phyloP scores from a whole-genome alignment of 30 jellyfish, hydroid and myxozoan species.

The Clytia hemisphaerica region DNA sequence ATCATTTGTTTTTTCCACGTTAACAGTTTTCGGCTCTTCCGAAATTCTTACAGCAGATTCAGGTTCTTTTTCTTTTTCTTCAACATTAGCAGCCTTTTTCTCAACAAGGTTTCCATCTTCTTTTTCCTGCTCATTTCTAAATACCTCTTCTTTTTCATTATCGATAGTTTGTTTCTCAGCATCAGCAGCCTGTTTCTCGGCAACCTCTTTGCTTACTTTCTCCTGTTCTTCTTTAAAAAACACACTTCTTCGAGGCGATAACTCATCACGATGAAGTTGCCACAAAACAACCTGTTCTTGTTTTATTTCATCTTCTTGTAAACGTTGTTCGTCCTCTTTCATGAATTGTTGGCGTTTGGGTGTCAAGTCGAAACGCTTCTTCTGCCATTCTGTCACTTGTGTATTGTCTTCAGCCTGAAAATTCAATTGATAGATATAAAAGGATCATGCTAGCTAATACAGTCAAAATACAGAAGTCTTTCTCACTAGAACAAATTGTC shows the following conservation, averaged over 20 bases:
- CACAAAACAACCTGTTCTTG: not conserved
- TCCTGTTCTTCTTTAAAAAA: not conserved
- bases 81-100: too few relatives aligned
- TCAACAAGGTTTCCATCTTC: too few relatives aligned
- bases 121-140: too few relatives aligned
- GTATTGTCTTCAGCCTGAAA: too few relatives aligned
- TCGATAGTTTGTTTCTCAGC: not conserved
- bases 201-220: not conserved
- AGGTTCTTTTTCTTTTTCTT: too few relatives aligned
- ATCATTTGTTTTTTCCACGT: too few relatives aligned
- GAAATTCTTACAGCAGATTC: too few relatives aligned
- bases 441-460: too few relatives aligned
- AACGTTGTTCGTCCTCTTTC: not conserved
- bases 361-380: not conserved
- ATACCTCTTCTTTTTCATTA: not conserved
- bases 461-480: too few relatives aligned
- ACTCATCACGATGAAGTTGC: conserved; percentile 5
- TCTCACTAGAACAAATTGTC: too few relatives aligned
- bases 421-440: too few relatives aligned
- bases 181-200: not conserved
- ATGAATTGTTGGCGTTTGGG: not conserved
- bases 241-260: not conserved
- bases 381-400: conserved; percentile 7
- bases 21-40: too few relatives aligned
- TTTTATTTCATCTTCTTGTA: not conserved